Conservation (phyloP, 2,113 vertebrate genomes). For the Urocitellus parryii region DNA sequence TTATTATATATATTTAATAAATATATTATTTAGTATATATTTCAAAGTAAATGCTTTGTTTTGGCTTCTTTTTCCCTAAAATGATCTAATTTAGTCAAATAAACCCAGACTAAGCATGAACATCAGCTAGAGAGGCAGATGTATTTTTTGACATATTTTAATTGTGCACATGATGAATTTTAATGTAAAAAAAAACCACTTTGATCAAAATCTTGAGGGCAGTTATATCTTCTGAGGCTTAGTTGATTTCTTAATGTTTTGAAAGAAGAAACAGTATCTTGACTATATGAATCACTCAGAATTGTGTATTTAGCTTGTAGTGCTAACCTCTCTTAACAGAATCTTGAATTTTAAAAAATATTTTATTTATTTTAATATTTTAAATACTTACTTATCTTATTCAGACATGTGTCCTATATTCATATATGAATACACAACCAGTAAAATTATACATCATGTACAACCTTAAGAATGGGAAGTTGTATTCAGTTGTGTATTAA, state of each 20-base stretch:
- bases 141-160: constrained; percentile 84
- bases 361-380: constrained; percentile 86
- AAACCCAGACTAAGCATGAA: constrained; percentile 88
- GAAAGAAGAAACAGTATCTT: constrained; percentile 77
- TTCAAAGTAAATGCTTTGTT: constrained; percentile 85
- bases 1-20: no score
- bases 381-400: constrained; percentile 86
- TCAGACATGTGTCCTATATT: neutral
- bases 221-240: constrained; percentile 88
- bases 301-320: constrained; percentile 88
- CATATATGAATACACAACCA: no score
- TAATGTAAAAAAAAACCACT: constrained; percentile 86
- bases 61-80: constrained; percentile 83
- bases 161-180: constrained; percentile 88
- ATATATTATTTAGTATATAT: constrained; percentile 78
- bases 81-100: constrained; percentile 83
- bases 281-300: constrained; percentile 63
- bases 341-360: constrained; percentile 87
- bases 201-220: constrained; percentile 87
- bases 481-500: no score
- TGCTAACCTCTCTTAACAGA: constrained; percentile 86
- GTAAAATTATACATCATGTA: no score
- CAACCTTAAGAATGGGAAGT: no score
- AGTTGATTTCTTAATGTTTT: constrained; percentile 76
- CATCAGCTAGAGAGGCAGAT: constrained; percentile 86